These are phyloP conservation scores for Eupithecia inturbata DNA, from an alignment of 2,888 invertebrate species.

Conservation along the genomic window DNA sequence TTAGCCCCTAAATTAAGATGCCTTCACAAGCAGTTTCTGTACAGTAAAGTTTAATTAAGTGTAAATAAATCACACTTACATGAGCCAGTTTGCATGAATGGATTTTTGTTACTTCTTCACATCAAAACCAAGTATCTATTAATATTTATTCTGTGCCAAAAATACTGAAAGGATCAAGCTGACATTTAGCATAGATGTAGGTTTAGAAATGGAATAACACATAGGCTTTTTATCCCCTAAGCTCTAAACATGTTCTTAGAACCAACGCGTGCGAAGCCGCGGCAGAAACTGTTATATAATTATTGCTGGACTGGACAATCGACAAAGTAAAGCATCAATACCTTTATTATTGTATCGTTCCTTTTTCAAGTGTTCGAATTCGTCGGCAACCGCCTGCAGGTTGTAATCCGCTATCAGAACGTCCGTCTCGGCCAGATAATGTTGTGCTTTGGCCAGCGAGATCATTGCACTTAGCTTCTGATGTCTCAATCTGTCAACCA, in stretches of 20 bases:
- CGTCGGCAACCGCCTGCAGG: background rate
- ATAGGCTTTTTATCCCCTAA: background rate
- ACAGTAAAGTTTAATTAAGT: too few species aligned
- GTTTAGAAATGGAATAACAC: background rate
- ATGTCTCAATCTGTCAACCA: background rate
- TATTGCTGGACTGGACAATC: background rate
- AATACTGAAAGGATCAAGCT: background rate
- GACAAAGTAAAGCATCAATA: background rate
- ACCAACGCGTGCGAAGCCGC: too few species aligned
- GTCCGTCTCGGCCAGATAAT: background rate
- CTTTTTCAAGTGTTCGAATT: background rate
- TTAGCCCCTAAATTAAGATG: background rate
- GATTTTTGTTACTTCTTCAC: slow-evolving; percentile 1
- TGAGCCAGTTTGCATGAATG: background rate
- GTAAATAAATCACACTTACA: too few species aligned
- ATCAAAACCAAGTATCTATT: too few species aligned
- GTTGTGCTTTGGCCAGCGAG: slow-evolving; percentile 1
- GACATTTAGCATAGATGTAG: background rate
- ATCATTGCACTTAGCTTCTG: background rate
- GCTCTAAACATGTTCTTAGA: too few species aligned
- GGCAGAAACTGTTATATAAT: background rate
- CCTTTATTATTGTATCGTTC: background rate
- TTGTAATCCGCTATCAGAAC: background rate
- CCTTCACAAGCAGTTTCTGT: background rate
- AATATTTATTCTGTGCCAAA: too few species aligned